Evolutionary conservation across 2,113 vertebrate genomes (phyloP), one percentile per base, ranked within the genome.

Genomic region (Odocoileus virginianus): DNA sequence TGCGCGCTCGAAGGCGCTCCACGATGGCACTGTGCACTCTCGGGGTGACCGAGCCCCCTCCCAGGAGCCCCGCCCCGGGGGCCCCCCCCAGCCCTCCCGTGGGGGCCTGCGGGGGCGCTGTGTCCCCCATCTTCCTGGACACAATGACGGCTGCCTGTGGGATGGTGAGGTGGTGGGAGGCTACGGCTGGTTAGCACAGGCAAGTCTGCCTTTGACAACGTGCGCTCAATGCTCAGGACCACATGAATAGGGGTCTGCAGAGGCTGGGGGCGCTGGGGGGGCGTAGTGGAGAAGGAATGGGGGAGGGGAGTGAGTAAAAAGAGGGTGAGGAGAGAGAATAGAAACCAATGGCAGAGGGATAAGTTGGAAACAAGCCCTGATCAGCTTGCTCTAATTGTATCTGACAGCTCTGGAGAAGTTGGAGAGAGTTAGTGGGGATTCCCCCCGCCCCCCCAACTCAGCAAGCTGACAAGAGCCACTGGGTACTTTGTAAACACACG

Each of bases 1-100:
- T 99, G 74, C 99, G 99, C 96, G 99, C 99, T 95, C 99, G 99
- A 78, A 99, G 97, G 89, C 99, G 99, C 98, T 99, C 99, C 98
- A 99, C 99, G 50, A 99, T 99, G 93, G 99, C 99, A 97, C 99
- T 99, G 99, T 99, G 99, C 95, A 99, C 99, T 97, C 99, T 99
- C 25, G 99, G 99, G 79, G 99, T 98, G 84, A 99, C 99, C 4
- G 99, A 98, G 93, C 99, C 99, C 91, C 98, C 96, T 96, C 99
- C 98, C 85, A 98, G 98, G 94, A 99, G 98, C 88, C 99, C 98
- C 95, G 97, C 98, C 94, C 98, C 99, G 98, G 99, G 98, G 96
- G 99, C 97, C 99, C 97, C 99, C 76, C 99, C 98, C 50, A 99
- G 99, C 54, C 99, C 99, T 94, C 99, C 99, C 33, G 99, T 98